phyloP scores from a whole-genome alignment of 2,888 invertebrate species.

The Helobdella robusta region DNA sequence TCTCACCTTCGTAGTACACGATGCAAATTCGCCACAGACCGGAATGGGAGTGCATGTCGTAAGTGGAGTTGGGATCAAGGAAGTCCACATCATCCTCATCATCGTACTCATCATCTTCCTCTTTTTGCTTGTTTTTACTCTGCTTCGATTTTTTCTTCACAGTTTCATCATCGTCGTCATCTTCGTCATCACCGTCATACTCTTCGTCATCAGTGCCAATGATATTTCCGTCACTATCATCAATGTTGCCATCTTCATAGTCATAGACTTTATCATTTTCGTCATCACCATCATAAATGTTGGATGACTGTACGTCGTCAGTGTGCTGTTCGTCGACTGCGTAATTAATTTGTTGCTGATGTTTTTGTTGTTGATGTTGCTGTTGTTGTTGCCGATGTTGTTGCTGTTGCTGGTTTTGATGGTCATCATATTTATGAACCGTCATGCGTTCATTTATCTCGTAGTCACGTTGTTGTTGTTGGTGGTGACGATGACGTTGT shows the following conservation, averaged over 20 bases:
- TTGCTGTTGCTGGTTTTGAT: not conserved
- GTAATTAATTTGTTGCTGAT: too few relatives aligned
- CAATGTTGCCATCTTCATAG: not conserved
- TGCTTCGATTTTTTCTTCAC: too few relatives aligned
- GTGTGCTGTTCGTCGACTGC: too few relatives aligned
- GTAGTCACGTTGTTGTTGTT: too few relatives aligned
- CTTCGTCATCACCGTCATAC: constrained; percentile 5
- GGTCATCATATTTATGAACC: too few relatives aligned
- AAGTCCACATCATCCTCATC: not conserved
- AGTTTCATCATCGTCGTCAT: constrained; percentile 1
- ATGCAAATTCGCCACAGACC: constrained; percentile 41
- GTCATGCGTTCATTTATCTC: too few relatives aligned
- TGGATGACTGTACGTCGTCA: too few relatives aligned
- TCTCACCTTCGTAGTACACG: constrained; percentile 19
- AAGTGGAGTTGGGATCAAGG: constrained; percentile 31
- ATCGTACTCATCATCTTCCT: not conserved
- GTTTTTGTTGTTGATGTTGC: too few relatives aligned
- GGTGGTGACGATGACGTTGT: too few relatives aligned
- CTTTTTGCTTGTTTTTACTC: too few relatives aligned
- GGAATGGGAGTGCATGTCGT: constrained; percentile 35
- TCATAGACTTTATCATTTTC: not conserved
- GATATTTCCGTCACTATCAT: not conserved
- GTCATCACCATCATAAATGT: too few relatives aligned
- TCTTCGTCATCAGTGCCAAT: not conserved
- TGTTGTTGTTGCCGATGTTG: not conserved